These are phyloP conservation scores for Eublepharis macularius DNA, from an alignment of 2,113 vertebrate genomes.

Conservation along the genomic window DNA sequence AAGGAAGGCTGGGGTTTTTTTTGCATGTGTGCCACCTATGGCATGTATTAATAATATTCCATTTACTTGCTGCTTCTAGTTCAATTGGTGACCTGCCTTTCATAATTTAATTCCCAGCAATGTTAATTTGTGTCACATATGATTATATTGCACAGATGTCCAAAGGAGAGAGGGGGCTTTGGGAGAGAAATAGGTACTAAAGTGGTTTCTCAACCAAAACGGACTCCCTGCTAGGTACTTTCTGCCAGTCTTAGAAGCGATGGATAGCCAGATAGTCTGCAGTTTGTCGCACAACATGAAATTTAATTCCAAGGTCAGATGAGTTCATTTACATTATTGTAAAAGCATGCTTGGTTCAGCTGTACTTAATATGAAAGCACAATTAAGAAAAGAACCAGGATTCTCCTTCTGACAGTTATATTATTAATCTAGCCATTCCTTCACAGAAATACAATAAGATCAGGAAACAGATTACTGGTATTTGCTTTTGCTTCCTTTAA, in stretches of 20 bases:
- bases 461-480: background rate
- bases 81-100: conserved; percentile 6
- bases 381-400: background rate
- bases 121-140: conserved; percentile 5
- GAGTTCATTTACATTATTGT: background rate
- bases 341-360: background rate
- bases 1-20: background rate
- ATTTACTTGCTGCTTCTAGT: conserved; percentile 1
- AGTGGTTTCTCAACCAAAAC: background rate
- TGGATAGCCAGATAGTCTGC: background rate
- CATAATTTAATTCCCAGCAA: conserved; percentile 15
- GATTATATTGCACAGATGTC: background rate
- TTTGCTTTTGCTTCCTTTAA: background rate
- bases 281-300: conserved; percentile 27
- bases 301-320: background rate
- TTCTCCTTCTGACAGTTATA: background rate
- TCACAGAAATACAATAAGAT: background rate
- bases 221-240: background rate
- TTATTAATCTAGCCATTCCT: background rate
- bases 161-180: background rate
- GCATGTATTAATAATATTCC: conserved; percentile 3
- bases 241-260: background rate
- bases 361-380: background rate
- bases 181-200: background rate
- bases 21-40: background rate